These are phyloP conservation scores for Desoria tigrina DNA, from an alignment of 2,888 invertebrate genomes.

Conservation along the genomic window DNA sequence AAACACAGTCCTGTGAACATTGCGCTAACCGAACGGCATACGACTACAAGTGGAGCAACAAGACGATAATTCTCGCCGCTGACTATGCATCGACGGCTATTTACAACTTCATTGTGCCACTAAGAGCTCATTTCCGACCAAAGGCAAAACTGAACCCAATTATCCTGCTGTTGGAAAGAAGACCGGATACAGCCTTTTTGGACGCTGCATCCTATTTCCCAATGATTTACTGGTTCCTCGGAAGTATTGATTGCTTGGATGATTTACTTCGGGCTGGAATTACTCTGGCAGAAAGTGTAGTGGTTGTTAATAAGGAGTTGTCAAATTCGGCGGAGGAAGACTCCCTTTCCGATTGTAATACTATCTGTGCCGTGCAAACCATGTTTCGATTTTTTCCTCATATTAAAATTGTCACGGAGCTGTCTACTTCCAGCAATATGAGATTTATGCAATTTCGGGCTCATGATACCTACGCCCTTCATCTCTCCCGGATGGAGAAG, in stretches of 20 bases:
- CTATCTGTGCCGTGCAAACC: conserved; percentile 75
- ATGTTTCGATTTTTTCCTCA: conserved; percentile 99
- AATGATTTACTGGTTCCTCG: conserved; percentile 96
- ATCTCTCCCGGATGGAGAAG: conserved; percentile 98
- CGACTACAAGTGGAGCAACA: conserved; percentile 86
- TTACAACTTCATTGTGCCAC: conserved; percentile 95
- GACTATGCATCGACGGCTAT: conserved; percentile 97
- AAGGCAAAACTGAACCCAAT: conserved; percentile 88
- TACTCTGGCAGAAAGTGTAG: conserved; percentile 89
- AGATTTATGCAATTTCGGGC: conserved; percentile 96
- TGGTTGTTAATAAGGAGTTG: conserved; percentile 90
- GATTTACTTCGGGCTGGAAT: conserved; percentile 93
- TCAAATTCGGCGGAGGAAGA: conserved; percentile 96
- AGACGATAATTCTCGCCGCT: conserved; percentile 93
- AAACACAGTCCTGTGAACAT: conserved; percentile 88
- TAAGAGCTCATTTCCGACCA: conserved; percentile 90
- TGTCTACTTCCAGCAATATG: conserved; percentile 98
- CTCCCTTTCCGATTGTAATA: conserved; percentile 94
- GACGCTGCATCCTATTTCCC: conserved; percentile 97
- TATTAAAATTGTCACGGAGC: conserved; percentile 95
- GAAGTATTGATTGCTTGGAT: conserved; percentile 87
- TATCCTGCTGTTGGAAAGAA: conserved; percentile 83
- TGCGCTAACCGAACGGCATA: conserved; percentile 79
- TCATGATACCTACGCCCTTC: conserved; percentile 93
- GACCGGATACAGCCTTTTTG: conserved; percentile 87